Conservation (phyloP, 2,888 invertebrate species). For the Rhamphomyia laevipes region DNA sequence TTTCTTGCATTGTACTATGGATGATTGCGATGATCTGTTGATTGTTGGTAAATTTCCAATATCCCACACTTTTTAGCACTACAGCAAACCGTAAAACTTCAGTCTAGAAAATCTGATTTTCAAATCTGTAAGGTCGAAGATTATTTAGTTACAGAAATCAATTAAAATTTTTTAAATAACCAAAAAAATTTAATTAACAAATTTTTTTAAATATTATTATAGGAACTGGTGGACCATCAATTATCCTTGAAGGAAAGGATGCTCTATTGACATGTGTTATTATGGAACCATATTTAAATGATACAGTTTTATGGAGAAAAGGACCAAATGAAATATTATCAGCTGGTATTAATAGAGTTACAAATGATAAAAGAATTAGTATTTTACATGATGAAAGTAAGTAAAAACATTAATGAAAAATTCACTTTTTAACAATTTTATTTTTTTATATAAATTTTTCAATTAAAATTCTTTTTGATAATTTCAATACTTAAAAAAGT, state of each 20-base stretch:
- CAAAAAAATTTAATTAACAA: not conserved
- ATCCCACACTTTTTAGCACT: too few species aligned
- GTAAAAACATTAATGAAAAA: conserved; percentile 15
- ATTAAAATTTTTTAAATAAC: too few species aligned
- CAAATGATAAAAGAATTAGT: conserved; percentile 57
- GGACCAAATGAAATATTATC: conserved; percentile 59
- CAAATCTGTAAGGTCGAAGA: too few species aligned
- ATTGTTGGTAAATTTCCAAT: too few species aligned
- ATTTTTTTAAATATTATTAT: not conserved
- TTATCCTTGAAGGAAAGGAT: conserved; percentile 58
- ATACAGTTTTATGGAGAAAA: conserved; percentile 67
- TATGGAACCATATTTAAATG: conserved; percentile 42
- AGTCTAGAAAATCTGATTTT: too few species aligned
- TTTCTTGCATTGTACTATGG: too few species aligned
- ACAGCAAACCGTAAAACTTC: too few species aligned
- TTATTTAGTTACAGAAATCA: too few species aligned
- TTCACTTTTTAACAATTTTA: too few species aligned
- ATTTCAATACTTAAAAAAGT: too few species aligned
- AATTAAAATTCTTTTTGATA: too few species aligned
- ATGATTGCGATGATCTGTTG: too few species aligned
- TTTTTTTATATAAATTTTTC: not conserved
- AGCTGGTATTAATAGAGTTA: conserved; percentile 62
- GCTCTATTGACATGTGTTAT: conserved; percentile 73
- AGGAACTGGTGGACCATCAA: conserved; percentile 35
- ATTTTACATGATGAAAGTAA: conserved; percentile 69